Evolutionary conservation across 2,888 invertebrate genomes (phyloP).

Genomic region (Colostygia pectinataria): DNA sequence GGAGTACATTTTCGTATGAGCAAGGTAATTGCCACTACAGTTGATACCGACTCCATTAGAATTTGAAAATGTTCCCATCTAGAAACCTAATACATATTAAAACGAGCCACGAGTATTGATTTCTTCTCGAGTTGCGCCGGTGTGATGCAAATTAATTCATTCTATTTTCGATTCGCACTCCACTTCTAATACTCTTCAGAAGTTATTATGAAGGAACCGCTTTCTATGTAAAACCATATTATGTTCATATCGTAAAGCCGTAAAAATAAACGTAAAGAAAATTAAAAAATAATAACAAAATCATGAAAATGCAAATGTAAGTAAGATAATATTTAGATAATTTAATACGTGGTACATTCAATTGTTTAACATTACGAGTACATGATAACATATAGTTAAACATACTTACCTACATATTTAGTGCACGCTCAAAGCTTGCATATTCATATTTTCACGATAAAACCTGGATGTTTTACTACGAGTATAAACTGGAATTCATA

Average conservation of each 20-base stretch:
- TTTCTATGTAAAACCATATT: too few species aligned
- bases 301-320: too few species aligned
- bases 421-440: background rate
- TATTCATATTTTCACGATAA: background rate
- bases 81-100: conserved; percentile 19
- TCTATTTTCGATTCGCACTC: conserved; percentile 14
- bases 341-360: too few species aligned
- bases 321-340: too few species aligned
- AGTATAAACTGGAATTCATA: too few species aligned
- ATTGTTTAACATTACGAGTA: too few species aligned
- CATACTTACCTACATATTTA: too few species aligned
- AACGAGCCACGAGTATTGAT: conserved; percentile 42
- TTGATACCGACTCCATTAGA: background rate
- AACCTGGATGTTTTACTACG: background rate
- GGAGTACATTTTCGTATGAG: background rate
- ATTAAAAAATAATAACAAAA: too few species aligned
- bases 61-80: conserved; percentile 4
- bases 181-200: background rate
- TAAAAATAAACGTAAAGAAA: too few species aligned
- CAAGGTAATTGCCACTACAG: background rate
- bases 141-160: conserved; percentile 38
- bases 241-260: background rate
- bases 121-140: conserved; percentile 37
- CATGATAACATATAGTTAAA: too few species aligned
- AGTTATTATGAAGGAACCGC: background rate